Conservation (phyloP, 2,797 vertebrate genomes). For the Eutrigla gurnardus region DNA sequence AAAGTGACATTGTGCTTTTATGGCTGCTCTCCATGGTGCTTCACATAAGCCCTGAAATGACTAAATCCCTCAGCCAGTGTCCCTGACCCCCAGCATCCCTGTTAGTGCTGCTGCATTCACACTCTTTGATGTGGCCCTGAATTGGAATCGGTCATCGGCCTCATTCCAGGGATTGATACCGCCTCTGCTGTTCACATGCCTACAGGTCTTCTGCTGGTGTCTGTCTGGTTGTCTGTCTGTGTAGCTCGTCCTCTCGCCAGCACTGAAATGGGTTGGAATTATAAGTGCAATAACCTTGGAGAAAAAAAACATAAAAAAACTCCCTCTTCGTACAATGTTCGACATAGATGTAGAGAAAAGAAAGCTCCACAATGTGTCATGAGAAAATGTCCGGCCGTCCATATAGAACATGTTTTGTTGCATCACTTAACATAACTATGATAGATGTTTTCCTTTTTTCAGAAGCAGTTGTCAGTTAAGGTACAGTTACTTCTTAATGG, state of each 20-base stretch:
- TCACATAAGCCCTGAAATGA: slow-evolving; percentile 83
- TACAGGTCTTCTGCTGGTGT: slow-evolving; percentile 72
- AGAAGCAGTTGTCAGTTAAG: slow-evolving; percentile 45
- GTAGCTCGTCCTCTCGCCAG: slow-evolving; percentile 53
- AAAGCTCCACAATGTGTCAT: slow-evolving; percentile 36
- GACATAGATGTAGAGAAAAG: slow-evolving; percentile 19
- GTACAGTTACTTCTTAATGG: slow-evolving; percentile 64
- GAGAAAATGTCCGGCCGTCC: slow-evolving; percentile 50
- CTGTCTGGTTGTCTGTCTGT: slow-evolving; percentile 56
- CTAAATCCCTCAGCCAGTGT: slow-evolving; percentile 84
- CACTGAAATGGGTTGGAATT: slow-evolving; percentile 51
- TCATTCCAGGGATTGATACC: slow-evolving; percentile 81
- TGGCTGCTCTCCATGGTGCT: slow-evolving; percentile 81
- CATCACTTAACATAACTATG: slow-evolving; percentile 32
- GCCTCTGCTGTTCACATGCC: slow-evolving; percentile 75
- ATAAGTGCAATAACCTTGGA: slow-evolving; percentile 67
- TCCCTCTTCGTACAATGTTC: slow-evolving; percentile 34
- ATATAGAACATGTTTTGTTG: neutral
- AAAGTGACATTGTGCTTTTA: slow-evolving; percentile 85
- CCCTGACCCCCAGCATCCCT: slow-evolving; percentile 82
- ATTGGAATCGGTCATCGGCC: slow-evolving; percentile 79
- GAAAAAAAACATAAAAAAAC: slow-evolving; percentile 41
- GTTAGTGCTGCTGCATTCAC: slow-evolving; percentile 82
- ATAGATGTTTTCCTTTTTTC: slow-evolving; percentile 8
- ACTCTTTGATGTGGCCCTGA: slow-evolving; percentile 84